Conservation (phyloP, 2,113 vertebrate genomes). For the Physeter macrocephalus region DNA sequence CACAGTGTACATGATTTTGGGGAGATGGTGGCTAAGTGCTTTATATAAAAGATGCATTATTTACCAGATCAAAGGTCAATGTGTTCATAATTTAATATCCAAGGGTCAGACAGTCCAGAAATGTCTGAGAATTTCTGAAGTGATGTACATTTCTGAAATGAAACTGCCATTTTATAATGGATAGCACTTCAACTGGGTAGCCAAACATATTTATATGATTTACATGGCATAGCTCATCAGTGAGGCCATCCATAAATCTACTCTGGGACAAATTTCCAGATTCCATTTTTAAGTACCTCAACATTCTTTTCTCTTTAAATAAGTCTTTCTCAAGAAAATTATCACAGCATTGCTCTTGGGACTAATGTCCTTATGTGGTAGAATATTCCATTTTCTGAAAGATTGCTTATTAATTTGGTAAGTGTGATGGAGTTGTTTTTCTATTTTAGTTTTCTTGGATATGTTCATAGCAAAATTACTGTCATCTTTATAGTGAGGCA, state of each 20-base stretch:
- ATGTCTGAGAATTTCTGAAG: slow-evolving; percentile 72
- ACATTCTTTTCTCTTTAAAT: slow-evolving; percentile 63
- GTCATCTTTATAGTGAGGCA: not conserved
- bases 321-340: slow-evolving; percentile 32
- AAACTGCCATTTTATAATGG: slow-evolving; percentile 61
- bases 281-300: slow-evolving; percentile 44
- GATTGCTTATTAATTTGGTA: not conserved
- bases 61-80: slow-evolving; percentile 70
- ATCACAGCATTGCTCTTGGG: not conserved
- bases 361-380: not conserved
- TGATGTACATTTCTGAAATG: slow-evolving; percentile 68
- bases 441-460: not conserved
- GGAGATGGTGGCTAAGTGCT: slow-evolving; percentile 43
- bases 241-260: slow-evolving; percentile 46
- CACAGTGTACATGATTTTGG: slow-evolving; percentile 43
- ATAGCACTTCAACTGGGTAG: slow-evolving; percentile 42
- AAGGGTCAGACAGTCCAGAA: slow-evolving; percentile 61
- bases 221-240: slow-evolving; percentile 31
- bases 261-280: slow-evolving; percentile 42
- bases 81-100: slow-evolving; percentile 73
- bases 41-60: slow-evolving; percentile 72
- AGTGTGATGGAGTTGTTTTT: not conserved
- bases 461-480: not conserved
- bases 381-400: not conserved
- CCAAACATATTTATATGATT: slow-evolving; percentile 53